Percentiles rank a stretch among this genome's conserved stretches.
phyloP scores from a whole-genome alignment of 2,888 invertebrate species.

The Altica lythri region DNA sequence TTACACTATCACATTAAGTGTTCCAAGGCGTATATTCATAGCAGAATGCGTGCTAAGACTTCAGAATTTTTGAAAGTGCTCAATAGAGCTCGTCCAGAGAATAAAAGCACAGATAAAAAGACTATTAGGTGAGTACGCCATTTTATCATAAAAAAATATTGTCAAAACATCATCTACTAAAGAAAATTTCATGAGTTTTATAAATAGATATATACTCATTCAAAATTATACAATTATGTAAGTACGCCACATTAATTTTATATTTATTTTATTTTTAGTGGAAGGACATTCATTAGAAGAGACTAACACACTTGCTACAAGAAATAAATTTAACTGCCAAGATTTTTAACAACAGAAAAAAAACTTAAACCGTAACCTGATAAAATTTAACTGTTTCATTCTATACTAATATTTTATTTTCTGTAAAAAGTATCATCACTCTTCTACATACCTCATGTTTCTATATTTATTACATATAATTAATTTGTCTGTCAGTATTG shows the following conservation, averaged over 20 bases:
- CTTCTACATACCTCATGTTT: conserved; percentile 12
- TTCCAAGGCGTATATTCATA: conserved; percentile 99
- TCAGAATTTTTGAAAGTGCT: conserved; percentile 98
- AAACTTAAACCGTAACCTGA: conserved; percentile 24
- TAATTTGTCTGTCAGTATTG: conserved; percentile 14
- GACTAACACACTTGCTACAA: conserved; percentile 37
- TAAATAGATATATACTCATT: too few species aligned
- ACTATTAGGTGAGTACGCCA: conserved; percentile 94
- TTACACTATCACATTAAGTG: conserved; percentile 99
- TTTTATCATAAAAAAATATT: too few species aligned
- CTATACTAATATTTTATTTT: conserved; percentile 22
- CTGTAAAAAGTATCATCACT: conserved; percentile 12
- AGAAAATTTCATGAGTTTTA: too few species aligned
- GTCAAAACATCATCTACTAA: too few species aligned
- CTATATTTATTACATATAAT: conserved; percentile 22
- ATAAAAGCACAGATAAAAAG: conserved; percentile 82
- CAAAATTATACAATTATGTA: too few species aligned
- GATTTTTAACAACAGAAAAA: too few species aligned
- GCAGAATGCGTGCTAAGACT: conserved; percentile 99
- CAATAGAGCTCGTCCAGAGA: conserved; percentile 95
- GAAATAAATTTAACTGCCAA: conserved; percentile 40
- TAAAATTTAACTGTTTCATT: conserved; percentile 35
- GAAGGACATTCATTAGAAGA: conserved; percentile 79
- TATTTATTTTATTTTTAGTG: conserved; percentile 63
- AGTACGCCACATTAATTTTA: too few species aligned